Evolutionary conservation across 2,113 vertebrate species (phyloP), one percentile per base, ranked within the genome.

Genomic region (Ceuthmochares aereus): DNA sequence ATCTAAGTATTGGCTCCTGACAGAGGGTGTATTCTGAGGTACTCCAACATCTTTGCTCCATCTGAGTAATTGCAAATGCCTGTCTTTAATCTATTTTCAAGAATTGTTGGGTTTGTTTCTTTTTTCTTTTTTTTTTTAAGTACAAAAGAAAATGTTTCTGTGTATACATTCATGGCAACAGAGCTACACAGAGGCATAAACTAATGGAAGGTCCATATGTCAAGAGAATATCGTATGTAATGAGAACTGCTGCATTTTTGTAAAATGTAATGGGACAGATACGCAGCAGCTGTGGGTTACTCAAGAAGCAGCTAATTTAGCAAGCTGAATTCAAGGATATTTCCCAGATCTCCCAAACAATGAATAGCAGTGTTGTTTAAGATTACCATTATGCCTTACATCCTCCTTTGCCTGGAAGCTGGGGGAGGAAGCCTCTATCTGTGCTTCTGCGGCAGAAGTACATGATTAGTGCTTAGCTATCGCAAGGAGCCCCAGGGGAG

Each of bases 331-430:
- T 94, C 91, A 91, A 97, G 97, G 96, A 92, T 96, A 93, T 97
- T 97, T 96, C 97, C 97, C 97, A 97, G 97, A 91, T 96, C 96
- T 90, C 83, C 91, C 62, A 83, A 85, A 92, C 96, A 91, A 95
- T 95, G 97, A 97, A 97, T 91, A 96, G 97, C 97, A 75, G 95
- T 95, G 97, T 97, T 98, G 95, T 97, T 97, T 92, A 88, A 95
- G 95, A 95, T 89, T 86, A 89, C 85, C 91, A 79, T 94, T 92
- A 74, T 64, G 96, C 93, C 95, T 96, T 93, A 96, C 96, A 95
- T 97, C 96, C 96, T 97, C 56, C 93, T 85, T 85, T 78, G 93
- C 90, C 91, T 94, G 63, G 93, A 92, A 96, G 93, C 87, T n/a
- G 93, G 73, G 94, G 96, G 96, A 96, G 97, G 95, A 95, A 95